phyloP scores from a whole-genome alignment of 2,113 vertebrate species.

The Labeo rohita region DNA sequence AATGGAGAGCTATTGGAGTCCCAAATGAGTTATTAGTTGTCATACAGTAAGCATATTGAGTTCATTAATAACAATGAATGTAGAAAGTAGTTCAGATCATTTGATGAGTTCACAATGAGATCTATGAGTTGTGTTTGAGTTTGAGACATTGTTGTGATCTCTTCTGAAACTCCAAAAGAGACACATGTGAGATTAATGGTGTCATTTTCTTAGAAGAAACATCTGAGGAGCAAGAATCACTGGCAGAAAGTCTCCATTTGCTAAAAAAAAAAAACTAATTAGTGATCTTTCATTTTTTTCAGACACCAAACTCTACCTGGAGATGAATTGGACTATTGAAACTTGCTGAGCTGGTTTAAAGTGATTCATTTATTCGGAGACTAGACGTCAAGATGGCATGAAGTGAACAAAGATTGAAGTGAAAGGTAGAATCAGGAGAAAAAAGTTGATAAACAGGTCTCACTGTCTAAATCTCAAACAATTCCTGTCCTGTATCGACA shows the following conservation, averaged over 20 bases:
- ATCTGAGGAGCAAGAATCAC: neutral
- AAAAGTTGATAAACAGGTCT: conserved; percentile 13
- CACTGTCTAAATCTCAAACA: neutral
- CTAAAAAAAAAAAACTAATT: neutral
- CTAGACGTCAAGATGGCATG: neutral
- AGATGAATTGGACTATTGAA: neutral
- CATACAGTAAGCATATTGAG: too few species aligned
- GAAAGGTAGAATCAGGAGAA: neutral
- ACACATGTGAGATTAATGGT: neutral
- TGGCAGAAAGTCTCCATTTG: neutral
- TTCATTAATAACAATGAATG: too few species aligned
- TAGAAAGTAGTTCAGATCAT: neutral
- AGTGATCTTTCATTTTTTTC: too few species aligned
- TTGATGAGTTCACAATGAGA: too few species aligned
- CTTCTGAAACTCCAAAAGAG: neutral
- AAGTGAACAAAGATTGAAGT: neutral
- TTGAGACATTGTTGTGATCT: neutral
- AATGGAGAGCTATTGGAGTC: too few species aligned
- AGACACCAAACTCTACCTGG: too few species aligned
- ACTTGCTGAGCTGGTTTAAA: neutral
- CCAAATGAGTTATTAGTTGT: too few species aligned
- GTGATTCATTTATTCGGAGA: neutral
- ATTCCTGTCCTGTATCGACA: neutral
- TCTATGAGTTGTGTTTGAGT: neutral
- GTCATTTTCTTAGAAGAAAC: neutral